These are phyloP conservation scores for Rhopalosiphum maidis DNA, from an alignment of 1,140 invertebrate genomes.

Conservation along the genomic window DNA sequence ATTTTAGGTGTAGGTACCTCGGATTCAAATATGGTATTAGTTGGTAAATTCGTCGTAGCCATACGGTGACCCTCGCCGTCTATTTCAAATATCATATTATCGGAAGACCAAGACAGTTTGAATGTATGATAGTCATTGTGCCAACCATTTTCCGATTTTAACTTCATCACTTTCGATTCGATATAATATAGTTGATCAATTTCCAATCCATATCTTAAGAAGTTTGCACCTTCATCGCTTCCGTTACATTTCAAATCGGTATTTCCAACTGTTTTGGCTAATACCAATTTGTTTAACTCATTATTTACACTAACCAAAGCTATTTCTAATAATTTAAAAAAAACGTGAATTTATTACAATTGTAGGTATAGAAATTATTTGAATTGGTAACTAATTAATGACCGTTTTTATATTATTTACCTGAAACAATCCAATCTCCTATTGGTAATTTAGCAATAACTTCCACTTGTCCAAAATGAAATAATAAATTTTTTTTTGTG, in stretches of 20 bases:
- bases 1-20: neutral
- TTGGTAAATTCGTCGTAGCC: neutral
- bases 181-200: conserved; percentile 29
- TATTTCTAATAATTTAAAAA: conserved; percentile 26
- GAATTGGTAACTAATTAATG: neutral
- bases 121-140: conserved; percentile 27
- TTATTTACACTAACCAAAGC: conserved; percentile 5
- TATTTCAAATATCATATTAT: neutral
- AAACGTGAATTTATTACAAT: neutral
- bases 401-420: conserved; percentile 62
- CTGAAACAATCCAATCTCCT: conserved; percentile 79
- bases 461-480: conserved; percentile 73
- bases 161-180: neutral
- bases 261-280: conserved; percentile 21
- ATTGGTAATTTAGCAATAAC: conserved; percentile 73
- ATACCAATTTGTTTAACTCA: neutral
- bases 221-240: neutral
- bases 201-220: conserved; percentile 40
- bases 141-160: neutral
- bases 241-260: neutral
- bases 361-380: neutral
- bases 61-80: neutral
- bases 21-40: conserved; percentile 1
- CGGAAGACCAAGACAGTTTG: neutral
- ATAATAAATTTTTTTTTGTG: conserved; percentile 70